Conservation (phyloP, 1,140 invertebrate species). For the Hylyphantes graminicola region DNA sequence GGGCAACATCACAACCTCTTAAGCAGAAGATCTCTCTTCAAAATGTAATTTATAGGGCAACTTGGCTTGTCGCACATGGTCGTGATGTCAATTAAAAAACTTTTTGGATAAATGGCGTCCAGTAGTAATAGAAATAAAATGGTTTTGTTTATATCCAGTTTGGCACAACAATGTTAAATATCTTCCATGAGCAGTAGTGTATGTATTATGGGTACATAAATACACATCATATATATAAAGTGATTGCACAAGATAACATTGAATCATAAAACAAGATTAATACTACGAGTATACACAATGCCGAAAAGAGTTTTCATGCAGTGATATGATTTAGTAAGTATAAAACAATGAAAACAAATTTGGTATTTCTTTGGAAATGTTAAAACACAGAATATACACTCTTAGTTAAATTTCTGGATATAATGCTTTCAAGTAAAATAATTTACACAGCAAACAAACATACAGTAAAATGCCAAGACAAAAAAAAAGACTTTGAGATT, state of each 20-base stretch:
- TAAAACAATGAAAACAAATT: conserved; percentile 55
- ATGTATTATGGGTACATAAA: conserved; percentile 6
- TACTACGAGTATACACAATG: conserved; percentile 58
- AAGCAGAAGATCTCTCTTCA: neutral
- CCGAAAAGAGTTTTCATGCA: conserved; percentile 38
- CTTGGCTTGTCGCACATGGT: neutral
- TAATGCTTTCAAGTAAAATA: conserved; percentile 18
- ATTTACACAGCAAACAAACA: conserved; percentile 36
- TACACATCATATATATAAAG: conserved; percentile 49
- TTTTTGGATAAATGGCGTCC: conserved; percentile 42
- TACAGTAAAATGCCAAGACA: conserved; percentile 37
- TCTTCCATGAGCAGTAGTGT: conserved; percentile 47
- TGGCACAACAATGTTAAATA: conserved; percentile 50
- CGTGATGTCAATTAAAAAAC: neutral
- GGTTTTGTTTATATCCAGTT: conserved; percentile 28
- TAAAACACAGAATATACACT: conserved; percentile 15
- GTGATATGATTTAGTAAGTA: conserved; percentile 57
- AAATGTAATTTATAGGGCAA: neutral
- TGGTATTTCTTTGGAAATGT: conserved; percentile 56
- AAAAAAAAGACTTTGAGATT: conserved; percentile 52
- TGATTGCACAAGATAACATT: conserved; percentile 56
- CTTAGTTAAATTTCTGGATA: neutral
- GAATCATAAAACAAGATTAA: conserved; percentile 41
- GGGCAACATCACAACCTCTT: neutral
- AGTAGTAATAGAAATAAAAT: conserved; percentile 38